Evolutionary conservation across 2,113 vertebrate genomes (phyloP).

Genomic region (Periophthalmus modestus): DNA sequence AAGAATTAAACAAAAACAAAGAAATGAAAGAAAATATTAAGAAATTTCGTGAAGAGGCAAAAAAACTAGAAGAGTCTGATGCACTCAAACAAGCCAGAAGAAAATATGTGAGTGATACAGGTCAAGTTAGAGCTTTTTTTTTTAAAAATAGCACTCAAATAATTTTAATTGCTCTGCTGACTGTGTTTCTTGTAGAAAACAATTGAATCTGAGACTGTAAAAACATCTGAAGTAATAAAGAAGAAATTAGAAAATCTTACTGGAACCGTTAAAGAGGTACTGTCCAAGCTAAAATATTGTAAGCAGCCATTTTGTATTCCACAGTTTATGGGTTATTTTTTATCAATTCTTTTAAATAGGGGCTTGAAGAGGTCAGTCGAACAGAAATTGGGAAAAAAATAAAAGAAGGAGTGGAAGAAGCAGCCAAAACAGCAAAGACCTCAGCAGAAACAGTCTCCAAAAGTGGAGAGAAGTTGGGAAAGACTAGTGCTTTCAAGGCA

Average conservation of each 20-base stretch:
- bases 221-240: slow-evolving; percentile 89
- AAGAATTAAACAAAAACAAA: slow-evolving; percentile 92
- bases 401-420: slow-evolving; percentile 91
- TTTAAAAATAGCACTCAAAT: not conserved
- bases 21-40: slow-evolving; percentile 97
- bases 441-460: slow-evolving; percentile 88
- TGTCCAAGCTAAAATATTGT: not conserved
- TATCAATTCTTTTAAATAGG: slow-evolving; percentile 65
- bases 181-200: slow-evolving; percentile 80
- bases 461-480: slow-evolving; percentile 88
- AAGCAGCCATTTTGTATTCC: not conserved
- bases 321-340: not conserved
- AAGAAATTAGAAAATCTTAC: slow-evolving; percentile 88
- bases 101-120: slow-evolving; percentile 88
- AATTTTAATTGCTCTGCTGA: not conserved
- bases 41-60: slow-evolving; percentile 92
- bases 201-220: slow-evolving; percentile 93
- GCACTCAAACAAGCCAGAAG: slow-evolving; percentile 87
- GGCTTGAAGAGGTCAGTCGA: slow-evolving; percentile 88
- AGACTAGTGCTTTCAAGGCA: slow-evolving; percentile 87
- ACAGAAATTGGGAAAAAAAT: slow-evolving; percentile 91
- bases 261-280: slow-evolving; percentile 91
- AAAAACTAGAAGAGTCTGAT: slow-evolving; percentile 92
- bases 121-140: not conserved
- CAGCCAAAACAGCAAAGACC: slow-evolving; percentile 89